Base-by-base conservation (phyloP, 1,140 invertebrate species). In the Drosophila truncata region DNA sequence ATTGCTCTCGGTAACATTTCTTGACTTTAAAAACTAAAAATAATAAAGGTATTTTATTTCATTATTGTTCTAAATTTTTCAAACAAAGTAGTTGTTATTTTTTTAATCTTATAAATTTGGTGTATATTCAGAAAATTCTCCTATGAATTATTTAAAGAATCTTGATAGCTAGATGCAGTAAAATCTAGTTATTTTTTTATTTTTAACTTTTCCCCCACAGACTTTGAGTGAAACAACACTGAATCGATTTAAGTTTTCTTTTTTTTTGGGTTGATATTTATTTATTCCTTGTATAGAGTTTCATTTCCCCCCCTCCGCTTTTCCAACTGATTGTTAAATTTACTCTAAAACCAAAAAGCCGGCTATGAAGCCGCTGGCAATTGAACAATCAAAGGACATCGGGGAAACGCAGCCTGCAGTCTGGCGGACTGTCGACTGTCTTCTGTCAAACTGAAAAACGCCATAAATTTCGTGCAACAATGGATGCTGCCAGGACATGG, bases 361-460 rank as follows among this genome's bases (percentile, higher is more conserved):
- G 27, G 29, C 66, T 59, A 41, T 29, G 31, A 54, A 20, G 50
- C 29, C 35, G 33, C 44, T 39, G 29, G 33, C 52, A 35, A 35
- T 60, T 20, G 46, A 59, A 65, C 61, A 72, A 59, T 71, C 65
- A 49, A 27, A 72, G 65, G 69, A 59, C 52, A 27, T 33, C 42
- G 33, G 65, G 66, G 52, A 46, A 39, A 59, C 33, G 50, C 20
- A 50, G 60, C 44, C 46, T 76, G 70, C 69, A 42, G 58, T 46
- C 61, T 18, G 39, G 60, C 66, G 55, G 20, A 33, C 47, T 52
- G 25, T 46, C 44, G 44, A 47, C 46, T 27, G 47, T 75, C 46
- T 58, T 41, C 69, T 86, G 82, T 91, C 87, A 91, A 88, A 75
- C 64, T 91, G 88, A 88, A 82, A 91, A 91, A 85, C 79, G 88